A percentile compares a stretch with the other conserved stretches of the same genome.
Evolutionary conservation across 2,888 invertebrate species (phyloP).

Genomic region (Coelopa pilipes): DNA sequence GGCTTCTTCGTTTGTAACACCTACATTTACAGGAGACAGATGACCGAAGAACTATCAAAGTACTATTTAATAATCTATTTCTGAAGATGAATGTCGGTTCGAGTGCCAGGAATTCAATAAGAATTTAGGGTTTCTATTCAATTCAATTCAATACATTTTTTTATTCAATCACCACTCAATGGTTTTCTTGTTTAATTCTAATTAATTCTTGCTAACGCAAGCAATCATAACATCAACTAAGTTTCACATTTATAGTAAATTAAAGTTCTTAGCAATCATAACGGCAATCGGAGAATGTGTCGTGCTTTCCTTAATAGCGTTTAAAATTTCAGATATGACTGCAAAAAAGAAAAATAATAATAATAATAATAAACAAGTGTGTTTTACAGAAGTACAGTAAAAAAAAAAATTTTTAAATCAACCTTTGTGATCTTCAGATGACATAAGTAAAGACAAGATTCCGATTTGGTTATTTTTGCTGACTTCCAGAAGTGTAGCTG

Average conservation of each 20-base stretch:
- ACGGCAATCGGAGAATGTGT: constrained; percentile 44
- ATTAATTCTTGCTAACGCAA: no score
- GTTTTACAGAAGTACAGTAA: neutral
- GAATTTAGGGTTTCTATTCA: constrained; percentile 4
- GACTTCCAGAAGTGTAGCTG: constrained; percentile 57
- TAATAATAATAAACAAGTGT: constrained; percentile 26
- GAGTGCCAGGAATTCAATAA: neutral
- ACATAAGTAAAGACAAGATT: constrained; percentile 62
- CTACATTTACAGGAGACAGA: no score
- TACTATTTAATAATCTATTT: no score
- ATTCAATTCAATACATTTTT: neutral
- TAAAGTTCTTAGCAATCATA: constrained; percentile 50
- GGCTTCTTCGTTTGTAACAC: no score
- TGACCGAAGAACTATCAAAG: no score
- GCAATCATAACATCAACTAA: neutral
- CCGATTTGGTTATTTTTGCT: constrained; percentile 59
- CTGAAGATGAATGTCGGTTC: no score
- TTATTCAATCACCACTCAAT: neutral
- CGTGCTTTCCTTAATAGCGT: constrained; percentile 49
- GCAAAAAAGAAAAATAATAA: neutral
- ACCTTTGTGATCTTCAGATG: constrained; percentile 59
- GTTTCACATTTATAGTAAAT: constrained; percentile 42
- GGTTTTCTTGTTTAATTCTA: constrained; percentile 11
- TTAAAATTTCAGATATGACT: constrained; percentile 54
- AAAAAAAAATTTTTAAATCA: constrained; percentile 29